A percentile compares a stretch with the other conserved stretches of the same genome.
These are phyloP conservation scores for Hybos culiciformis DNA, from an alignment of 2,888 invertebrate genomes.

Conservation along the genomic window DNA sequence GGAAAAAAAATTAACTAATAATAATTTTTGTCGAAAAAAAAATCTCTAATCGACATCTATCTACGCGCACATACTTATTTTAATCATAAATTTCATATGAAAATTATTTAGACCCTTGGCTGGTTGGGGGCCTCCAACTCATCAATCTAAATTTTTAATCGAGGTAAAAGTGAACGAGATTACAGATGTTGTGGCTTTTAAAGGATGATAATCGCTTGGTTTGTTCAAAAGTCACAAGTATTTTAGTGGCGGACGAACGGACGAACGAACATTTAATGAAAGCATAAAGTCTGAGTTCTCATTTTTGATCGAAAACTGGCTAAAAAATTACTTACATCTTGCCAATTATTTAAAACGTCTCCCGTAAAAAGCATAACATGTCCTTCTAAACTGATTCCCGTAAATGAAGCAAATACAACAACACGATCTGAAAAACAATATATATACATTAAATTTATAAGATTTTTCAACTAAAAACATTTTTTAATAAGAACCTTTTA, in stretches of 20 bases:
- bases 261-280: too few species aligned
- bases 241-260: too few species aligned
- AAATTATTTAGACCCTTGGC: too few species aligned
- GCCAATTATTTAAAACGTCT: conserved; percentile 87
- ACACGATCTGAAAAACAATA: conserved; percentile 47
- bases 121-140: too few species aligned
- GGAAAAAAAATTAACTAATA: too few species aligned
- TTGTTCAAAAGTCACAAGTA: not conserved
- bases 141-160: too few species aligned
- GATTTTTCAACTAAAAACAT: not conserved
- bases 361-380: conserved; percentile 82
- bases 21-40: not conserved
- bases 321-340: conserved; percentile 53
- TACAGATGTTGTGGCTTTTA: not conserved
- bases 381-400: conserved; percentile 83
- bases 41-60: too few species aligned
- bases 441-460: not conserved
- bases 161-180: too few species aligned
- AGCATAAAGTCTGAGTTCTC: not conserved
- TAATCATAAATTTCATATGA: too few species aligned
- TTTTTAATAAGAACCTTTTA: conserved; percentile 36
- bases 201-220: not conserved
- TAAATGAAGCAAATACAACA: conserved; percentile 76
- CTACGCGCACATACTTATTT: too few species aligned
- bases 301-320: not conserved